Evolutionary conservation across 1,140 invertebrate species (phyloP).

Genomic region (Camponotus floridanus): DNA sequence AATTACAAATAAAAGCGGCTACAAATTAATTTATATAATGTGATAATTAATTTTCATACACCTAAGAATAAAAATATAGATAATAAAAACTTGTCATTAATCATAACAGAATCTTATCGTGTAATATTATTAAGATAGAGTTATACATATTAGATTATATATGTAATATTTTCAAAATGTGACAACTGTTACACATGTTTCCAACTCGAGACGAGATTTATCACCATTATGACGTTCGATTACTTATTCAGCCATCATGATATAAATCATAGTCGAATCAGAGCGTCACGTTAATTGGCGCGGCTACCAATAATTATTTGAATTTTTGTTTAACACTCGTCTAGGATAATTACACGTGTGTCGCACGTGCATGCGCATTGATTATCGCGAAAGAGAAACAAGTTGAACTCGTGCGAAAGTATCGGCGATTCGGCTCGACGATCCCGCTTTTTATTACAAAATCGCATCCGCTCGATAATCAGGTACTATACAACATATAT

Average conservation of each 20-base stretch:
- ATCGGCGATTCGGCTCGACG: not conserved
- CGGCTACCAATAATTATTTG: conserved; percentile 27
- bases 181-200: not conserved
- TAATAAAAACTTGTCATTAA: not conserved
- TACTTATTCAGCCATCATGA: conserved; percentile 10
- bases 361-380: conserved; percentile 17
- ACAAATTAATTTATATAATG: not conserved
- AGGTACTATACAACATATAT: not conserved
- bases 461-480: conserved; percentile 40
- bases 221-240: conserved; percentile 22
- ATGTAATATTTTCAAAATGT: too few species aligned
- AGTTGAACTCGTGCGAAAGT: not conserved
- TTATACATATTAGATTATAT: too few species aligned
- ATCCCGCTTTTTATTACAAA: conserved; percentile 44
- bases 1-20: not conserved
- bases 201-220: not conserved
- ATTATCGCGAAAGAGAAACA: conserved; percentile 3
- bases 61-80: not conserved
- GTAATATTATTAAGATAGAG: not conserved
- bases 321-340: conserved; percentile 17
- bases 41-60: not conserved
- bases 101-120: not conserved
- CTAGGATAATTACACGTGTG: conserved; percentile 34
- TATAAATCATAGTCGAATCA: conserved; percentile 42
- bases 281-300: conserved; percentile 42